These are phyloP conservation scores for Carlito syrichta DNA, from an alignment of 2,113 vertebrate species.

Conservation along the genomic window DNA sequence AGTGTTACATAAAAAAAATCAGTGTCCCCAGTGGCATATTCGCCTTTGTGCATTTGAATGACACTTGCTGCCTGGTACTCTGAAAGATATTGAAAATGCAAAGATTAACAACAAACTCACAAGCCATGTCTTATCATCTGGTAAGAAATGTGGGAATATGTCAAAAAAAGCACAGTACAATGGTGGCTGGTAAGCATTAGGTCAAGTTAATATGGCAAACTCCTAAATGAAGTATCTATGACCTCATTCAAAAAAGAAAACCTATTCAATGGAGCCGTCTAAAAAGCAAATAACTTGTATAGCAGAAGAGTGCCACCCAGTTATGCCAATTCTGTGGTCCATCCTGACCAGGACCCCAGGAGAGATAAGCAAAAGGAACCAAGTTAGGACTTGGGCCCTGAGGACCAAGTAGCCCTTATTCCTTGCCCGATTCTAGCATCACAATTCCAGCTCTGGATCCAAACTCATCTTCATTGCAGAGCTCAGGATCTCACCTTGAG, in stretches of 20 bases:
- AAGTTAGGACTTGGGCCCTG: fast-evolving
- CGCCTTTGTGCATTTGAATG: neutral
- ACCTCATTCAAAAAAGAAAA: neutral
- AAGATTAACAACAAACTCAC: neutral
- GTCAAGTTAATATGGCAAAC: neutral
- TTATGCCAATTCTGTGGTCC: fast-evolving
- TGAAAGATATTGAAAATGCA: neutral
- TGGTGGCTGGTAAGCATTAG: fast-evolving
- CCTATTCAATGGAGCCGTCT: neutral
- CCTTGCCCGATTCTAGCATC: fast-evolving
- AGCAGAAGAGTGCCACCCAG: too few relatives aligned
- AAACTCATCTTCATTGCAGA: neutral
- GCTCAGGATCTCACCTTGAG: conserved; percentile 64
- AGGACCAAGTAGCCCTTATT: neutral
- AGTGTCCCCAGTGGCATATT: neutral
- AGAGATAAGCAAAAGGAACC: neutral
- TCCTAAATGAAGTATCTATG: fast-evolving
- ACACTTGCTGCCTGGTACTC: neutral
- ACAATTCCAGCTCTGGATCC: neutral
- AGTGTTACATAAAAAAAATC: neutral
- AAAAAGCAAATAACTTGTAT: too few relatives aligned
- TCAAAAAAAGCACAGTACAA: fast-evolving
- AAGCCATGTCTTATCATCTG: neutral
- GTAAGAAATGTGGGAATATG: fast-evolving
- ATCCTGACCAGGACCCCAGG: neutral